Evolutionary conservation across 2,797 vertebrate species (phyloP), one percentile per base, ranked within the genome.

Genomic region (Carcharodon carcharias): DNA sequence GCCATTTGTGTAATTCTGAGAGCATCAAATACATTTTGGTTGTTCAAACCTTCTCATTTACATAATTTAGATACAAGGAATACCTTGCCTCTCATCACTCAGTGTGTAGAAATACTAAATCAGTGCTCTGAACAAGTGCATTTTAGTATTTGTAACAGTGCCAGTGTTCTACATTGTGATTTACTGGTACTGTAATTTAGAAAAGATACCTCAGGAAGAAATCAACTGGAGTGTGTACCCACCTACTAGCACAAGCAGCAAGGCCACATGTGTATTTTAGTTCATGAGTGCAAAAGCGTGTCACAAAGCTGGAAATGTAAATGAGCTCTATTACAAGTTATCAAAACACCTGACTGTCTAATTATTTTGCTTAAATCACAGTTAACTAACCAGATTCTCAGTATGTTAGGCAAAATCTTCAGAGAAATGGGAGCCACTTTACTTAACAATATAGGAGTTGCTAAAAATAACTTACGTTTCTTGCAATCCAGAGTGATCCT

Each of bases 291-390:
- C 35, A 58, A n/a, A 63, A 92, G 14, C 12, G 26, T 26, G 63
- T 18, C 89, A n/a, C 89, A 63, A 61, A 63, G 61, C 89, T 92
- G 54, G 12, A 92, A 92, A 92, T 92, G 89, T 63, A 92, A 92
- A 92, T 58, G 56, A 92, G 56, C 31, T 92, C 14, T 12, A 63
- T 92, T 56, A 35, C 61, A 63, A 21, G 35, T 61, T 35, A 92
- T 92, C 82, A 85, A 63, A n/a, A 58, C 63, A 12, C 18, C 56
- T 63, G 89, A n/a, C 61, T 92, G 89, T 16, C 58, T 63, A 92
- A 58, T 35, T 92, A 92, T 63, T 92, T 92, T 18, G 56, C 31
- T 63, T 63, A 35, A 61, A 63, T 58, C 61, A 16, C 16, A 63
- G 89, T 28, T 91, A 91, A 58, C 80, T 45, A 82, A 61, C 56